These are phyloP conservation scores for Mirza zaza DNA, from an alignment of 2,113 vertebrate genomes.

Conservation along the genomic window DNA sequence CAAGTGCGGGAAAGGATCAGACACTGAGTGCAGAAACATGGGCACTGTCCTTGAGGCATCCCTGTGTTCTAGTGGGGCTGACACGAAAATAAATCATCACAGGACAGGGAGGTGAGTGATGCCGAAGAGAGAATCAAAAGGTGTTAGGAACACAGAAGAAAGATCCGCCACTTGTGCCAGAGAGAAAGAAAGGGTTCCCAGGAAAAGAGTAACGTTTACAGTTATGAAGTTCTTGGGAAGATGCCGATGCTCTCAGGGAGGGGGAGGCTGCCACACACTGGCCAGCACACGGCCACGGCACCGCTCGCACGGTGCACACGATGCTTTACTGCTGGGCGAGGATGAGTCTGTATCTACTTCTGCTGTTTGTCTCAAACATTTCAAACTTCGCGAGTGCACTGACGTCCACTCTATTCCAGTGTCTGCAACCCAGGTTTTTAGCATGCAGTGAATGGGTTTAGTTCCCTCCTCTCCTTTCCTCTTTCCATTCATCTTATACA, in stretches of 20 bases:
- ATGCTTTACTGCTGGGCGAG: background rate
- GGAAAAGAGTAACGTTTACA: background rate
- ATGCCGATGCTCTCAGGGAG: rapidly evolving
- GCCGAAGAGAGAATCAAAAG: background rate
- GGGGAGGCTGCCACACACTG: rapidly evolving
- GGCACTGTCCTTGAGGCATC: background rate
- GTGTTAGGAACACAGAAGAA: background rate
- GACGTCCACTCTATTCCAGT: background rate
- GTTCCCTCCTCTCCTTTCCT: background rate
- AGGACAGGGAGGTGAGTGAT: background rate
- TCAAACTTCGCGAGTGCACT: background rate
- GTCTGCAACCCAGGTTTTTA: background rate
- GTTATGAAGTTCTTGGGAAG: background rate
- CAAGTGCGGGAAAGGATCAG: background rate
- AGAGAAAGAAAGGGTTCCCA: background rate
- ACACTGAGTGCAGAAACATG: background rate
- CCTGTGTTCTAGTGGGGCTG: background rate
- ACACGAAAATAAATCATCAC: background rate
- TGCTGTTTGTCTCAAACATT: background rate
- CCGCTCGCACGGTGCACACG: rapidly evolving
- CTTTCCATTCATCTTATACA: background rate
- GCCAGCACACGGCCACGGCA: rapidly evolving
- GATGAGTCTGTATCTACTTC: background rate
- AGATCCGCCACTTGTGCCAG: background rate
- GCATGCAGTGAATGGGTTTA: background rate